phyloP scores from a whole-genome alignment of 1,140 invertebrate genomes.

The Yoshiicerus persimilis region DNA sequence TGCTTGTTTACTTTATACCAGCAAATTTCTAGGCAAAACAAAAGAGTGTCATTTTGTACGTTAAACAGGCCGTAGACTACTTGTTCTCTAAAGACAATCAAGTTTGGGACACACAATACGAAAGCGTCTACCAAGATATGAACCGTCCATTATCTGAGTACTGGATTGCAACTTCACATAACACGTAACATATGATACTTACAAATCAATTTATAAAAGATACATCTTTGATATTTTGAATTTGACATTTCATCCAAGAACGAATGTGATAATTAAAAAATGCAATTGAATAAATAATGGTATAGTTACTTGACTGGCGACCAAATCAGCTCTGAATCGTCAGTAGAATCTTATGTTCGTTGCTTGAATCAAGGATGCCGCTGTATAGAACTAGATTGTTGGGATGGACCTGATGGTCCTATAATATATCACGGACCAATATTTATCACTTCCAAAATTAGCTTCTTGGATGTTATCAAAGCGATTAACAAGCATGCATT shows the following conservation, averaged over 20 bases:
- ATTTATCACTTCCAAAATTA: slow-evolving; percentile 92
- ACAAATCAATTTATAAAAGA: too few relatives aligned
- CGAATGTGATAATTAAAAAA: too few relatives aligned
- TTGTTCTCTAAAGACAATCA: slow-evolving; percentile 92
- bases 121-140: slow-evolving; percentile 88
- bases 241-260: too few relatives aligned
- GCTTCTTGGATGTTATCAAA: slow-evolving; percentile 91
- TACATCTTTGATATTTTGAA: too few relatives aligned
- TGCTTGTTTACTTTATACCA: not conserved
- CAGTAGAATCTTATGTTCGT: slow-evolving; percentile 90
- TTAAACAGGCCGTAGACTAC: slow-evolving; percentile 66
- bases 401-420: slow-evolving; percentile 94
- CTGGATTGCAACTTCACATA: slow-evolving; percentile 97
- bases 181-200: slow-evolving; percentile 71
- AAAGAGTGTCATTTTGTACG: too few relatives aligned
- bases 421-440: slow-evolving; percentile 98
- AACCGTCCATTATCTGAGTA: slow-evolving; percentile 85
- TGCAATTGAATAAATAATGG: slow-evolving; percentile 53
- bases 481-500: slow-evolving; percentile 97
- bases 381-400: slow-evolving; percentile 77
- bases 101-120: slow-evolving; percentile 76
- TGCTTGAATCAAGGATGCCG: slow-evolving; percentile 50
- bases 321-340: slow-evolving; percentile 94
- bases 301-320: slow-evolving; percentile 91
- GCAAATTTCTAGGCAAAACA: too few relatives aligned